A percentile compares a stretch with the other conserved stretches of the same genome.
Conservation (phyloP, 2,888 invertebrate species). For the Drosophila planitibia region DNA sequence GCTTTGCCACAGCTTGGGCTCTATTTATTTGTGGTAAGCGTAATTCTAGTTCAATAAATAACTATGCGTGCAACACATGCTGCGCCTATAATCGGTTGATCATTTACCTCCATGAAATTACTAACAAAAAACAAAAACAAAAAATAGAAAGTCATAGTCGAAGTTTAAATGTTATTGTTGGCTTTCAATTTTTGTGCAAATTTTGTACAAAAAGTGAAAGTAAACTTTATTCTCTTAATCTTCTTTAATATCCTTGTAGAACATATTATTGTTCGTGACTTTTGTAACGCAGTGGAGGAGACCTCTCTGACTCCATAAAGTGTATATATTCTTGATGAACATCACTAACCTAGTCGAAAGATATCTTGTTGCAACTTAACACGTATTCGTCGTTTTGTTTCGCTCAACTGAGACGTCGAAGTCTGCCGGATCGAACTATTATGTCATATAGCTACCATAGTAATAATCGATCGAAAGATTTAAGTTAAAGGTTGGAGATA, state of each 20-base stretch:
- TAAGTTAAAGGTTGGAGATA: neutral
- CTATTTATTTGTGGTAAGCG: slow-evolving; percentile 32
- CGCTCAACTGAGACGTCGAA: too few relatives aligned
- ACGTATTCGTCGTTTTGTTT: too few relatives aligned
- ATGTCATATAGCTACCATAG: neutral
- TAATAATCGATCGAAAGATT: neutral
- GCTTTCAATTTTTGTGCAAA: neutral
- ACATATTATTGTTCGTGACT: neutral
- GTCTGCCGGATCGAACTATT: too few relatives aligned
- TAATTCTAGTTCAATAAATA: slow-evolving; percentile 1
- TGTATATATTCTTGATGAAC: too few relatives aligned
- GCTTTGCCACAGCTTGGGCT: slow-evolving; percentile 15
- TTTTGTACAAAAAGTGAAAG: neutral
- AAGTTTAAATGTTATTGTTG: neutral
- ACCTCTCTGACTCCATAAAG: neutral
- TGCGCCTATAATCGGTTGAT: neutral
- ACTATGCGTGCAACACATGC: neutral
- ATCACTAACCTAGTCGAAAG: too few relatives aligned
- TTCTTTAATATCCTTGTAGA: neutral
- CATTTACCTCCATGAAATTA: neutral
- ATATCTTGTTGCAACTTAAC: too few relatives aligned
- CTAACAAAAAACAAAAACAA: neutral
- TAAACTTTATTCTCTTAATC: neutral
- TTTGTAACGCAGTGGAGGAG: neutral
- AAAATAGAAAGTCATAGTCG: neutral